Evolutionary conservation across 2,113 vertebrate genomes (phyloP), one percentile per base, ranked within the genome.

Genomic region (Mesoclemmys tuberculata): DNA sequence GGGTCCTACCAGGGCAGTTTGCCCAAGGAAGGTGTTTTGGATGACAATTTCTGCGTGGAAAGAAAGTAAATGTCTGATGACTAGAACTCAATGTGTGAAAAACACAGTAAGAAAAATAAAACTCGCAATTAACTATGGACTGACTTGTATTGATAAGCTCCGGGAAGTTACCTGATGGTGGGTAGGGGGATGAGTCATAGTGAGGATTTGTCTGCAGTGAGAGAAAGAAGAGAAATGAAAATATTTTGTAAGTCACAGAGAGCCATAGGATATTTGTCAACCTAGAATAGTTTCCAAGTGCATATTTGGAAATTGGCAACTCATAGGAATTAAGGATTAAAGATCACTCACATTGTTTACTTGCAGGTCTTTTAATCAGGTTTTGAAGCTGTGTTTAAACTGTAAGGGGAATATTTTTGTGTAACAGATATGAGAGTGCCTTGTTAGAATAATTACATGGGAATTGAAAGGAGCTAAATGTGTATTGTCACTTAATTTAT

Each of bases 401-500:
- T 93, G 91, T 31, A 96, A 88, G 29, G 26, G 61, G 93, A 84
- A 78, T 94, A 94, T 93, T 95, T 96, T 92, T 92, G 52, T 93
- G 79, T 75, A 84, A 84, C 85, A 74, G 49, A 93, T 78, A 2
- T 0, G 80, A 93, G 31, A 68, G 8, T 18, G 18, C 64, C 64
- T 38, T 71, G n/a, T 9, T 71, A 38, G 85, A 93, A 75, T 94
- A 96, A 97, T 96, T 96, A 90, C 84, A 29, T 83, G 22, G 24
- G 55, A 86, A 96, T 46, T 94, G 90, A 90, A 93, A 44, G 0
- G 78, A 96, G 88, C 80, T 90, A 82, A 85, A 81, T 0, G 5
- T 0, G 1, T 68, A 97, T 95, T 92, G 84, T 94, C 48, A 93
- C 93, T 96, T 96, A 96, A 85, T 96, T 95, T 94, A 93, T 96